These are phyloP conservation scores for Chlorops oryzae DNA, from an alignment of 1,140 invertebrate genomes.

Conservation along the genomic window DNA sequence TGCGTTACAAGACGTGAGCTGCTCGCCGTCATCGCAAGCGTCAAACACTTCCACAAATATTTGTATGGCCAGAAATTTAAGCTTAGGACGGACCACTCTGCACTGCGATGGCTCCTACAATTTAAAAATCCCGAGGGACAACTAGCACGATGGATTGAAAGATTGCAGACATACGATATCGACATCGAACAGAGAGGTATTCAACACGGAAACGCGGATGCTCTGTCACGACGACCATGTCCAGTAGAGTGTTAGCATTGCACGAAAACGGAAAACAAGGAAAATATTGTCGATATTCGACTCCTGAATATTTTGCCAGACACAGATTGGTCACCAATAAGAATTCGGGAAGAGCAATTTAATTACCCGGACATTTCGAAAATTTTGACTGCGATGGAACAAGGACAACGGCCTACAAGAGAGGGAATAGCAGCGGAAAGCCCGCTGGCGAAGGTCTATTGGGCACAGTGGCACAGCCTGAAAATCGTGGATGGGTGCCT, in stretches of 20 bases:
- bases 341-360: not conserved
- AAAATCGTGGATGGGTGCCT: not conserved
- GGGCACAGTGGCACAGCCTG: not conserved
- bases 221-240: slow-evolving; percentile 4
- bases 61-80: too few relatives aligned
- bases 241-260: not conserved
- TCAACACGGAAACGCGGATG: not conserved
- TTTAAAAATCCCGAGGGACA: slow-evolving; percentile 9
- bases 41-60: too few relatives aligned
- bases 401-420: not conserved
- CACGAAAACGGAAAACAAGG: not conserved
- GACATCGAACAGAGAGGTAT: slow-evolving; percentile 2
- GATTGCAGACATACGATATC: slow-evolving; percentile 1
- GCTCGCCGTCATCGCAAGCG: too few relatives aligned
- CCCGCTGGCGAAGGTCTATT: not conserved
- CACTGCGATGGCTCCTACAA: too few relatives aligned
- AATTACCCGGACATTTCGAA: not conserved
- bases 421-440: not conserved
- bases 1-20: too few relatives aligned
- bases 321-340: not conserved
- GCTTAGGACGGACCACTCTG: too few relatives aligned
- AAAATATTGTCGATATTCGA: not conserved
- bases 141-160: slow-evolving; percentile 6
- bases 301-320: not conserved
- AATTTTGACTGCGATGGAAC: not conserved